phyloP scores from a whole-genome alignment of 2,113 vertebrate species.

The Engraulis encrasicolus region DNA sequence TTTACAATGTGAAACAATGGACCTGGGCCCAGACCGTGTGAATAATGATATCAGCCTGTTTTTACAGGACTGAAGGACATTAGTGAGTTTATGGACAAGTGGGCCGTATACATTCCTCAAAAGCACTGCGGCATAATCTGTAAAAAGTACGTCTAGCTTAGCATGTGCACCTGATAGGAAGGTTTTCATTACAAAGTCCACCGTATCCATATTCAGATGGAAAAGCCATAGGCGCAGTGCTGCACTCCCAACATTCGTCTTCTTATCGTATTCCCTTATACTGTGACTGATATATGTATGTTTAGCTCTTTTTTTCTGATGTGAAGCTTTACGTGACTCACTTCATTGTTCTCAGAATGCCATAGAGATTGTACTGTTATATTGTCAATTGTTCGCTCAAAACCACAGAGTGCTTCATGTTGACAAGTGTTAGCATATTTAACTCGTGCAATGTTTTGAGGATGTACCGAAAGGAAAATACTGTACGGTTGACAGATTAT shows the following conservation, averaged over 20 bases:
- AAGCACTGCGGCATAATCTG: background rate
- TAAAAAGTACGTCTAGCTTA: background rate
- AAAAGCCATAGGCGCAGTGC: background rate
- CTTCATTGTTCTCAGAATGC: background rate
- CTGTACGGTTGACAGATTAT: background rate
- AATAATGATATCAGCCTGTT: slow-evolving; percentile 41
- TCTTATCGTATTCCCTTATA: background rate
- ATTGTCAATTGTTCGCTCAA: background rate
- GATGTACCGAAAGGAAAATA: background rate
- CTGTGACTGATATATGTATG: background rate
- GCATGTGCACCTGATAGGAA: background rate
- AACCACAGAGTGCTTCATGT: background rate
- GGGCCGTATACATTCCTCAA: background rate
- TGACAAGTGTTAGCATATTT: background rate
- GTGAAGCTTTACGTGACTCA: background rate
- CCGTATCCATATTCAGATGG: background rate
- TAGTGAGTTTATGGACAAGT: slow-evolving; percentile 9
- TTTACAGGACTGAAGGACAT: slow-evolving; percentile 20
- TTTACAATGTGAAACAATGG: slow-evolving; percentile 35
- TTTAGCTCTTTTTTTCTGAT: background rate
- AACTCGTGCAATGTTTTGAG: background rate
- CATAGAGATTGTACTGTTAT: background rate
- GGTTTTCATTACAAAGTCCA: background rate
- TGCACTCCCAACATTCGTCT: no score
- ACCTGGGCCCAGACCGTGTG: slow-evolving; percentile 27